These are phyloP conservation scores for Trachythela sp. DNA, from an alignment of 64 coral and sea anemone genomes.

Conservation along the genomic window DNA sequence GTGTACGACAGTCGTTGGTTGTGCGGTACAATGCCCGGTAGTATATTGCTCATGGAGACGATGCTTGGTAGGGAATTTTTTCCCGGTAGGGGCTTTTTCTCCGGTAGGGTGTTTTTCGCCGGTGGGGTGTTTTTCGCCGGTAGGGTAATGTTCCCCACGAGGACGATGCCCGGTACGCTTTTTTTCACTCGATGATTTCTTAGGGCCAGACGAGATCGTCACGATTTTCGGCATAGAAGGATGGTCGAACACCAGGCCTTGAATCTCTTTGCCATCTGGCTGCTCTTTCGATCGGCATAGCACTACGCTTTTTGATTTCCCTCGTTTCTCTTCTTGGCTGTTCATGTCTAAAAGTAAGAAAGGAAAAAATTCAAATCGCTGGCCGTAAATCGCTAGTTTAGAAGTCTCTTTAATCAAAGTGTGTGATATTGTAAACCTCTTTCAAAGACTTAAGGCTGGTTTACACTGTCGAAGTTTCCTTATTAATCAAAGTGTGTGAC, in stretches of 20 bases:
- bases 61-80: background rate
- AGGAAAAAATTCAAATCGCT: background rate
- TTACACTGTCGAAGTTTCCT: no score
- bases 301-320: background rate
- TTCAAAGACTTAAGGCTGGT: no score
- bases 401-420: no score
- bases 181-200: background rate
- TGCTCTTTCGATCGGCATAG: background rate
- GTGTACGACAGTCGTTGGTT: no score
- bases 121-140: background rate
- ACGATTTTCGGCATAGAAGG: slow-evolving; percentile 15
- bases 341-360: background rate
- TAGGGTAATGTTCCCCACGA: no score
- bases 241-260: slow-evolving; percentile 10
- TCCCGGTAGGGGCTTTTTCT: background rate
- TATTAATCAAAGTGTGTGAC: no score
- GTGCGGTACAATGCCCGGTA: no score
- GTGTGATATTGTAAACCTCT: no score
- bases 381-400: no score
- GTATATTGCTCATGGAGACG: background rate
- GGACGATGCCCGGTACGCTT: background rate
- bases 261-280: background rate
- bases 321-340: background rate
- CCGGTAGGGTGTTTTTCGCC: background rate
- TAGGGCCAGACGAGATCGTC: background rate